These are phyloP conservation scores for Madoqua kirkii DNA, from an alignment of 2,113 vertebrate species.

Conservation along the genomic window DNA sequence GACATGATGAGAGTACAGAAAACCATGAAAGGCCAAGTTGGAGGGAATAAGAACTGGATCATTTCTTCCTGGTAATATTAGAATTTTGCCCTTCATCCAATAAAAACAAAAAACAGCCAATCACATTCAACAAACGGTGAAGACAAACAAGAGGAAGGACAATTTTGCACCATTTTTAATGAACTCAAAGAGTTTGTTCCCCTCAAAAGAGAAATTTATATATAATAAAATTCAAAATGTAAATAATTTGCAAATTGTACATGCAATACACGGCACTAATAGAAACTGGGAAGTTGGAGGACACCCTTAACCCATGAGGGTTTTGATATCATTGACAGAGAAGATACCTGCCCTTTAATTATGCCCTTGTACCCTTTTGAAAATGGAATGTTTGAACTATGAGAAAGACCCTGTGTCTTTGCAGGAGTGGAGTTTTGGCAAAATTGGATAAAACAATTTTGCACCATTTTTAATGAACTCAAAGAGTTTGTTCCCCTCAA, in stretches of 20 bases:
- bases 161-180: neutral
- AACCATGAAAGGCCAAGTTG: neutral
- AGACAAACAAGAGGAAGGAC: neutral
- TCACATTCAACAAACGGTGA: neutral
- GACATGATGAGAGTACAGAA: neutral
- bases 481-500: neutral
- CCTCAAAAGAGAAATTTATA: neutral
- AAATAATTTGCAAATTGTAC: neutral
- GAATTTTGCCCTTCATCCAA: neutral
- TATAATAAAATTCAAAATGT: neutral
- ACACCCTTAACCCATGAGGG: neutral
- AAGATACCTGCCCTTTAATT: neutral
- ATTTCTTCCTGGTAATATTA: neutral
- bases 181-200: neutral
- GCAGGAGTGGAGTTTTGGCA: neutral
- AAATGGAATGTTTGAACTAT: neutral
- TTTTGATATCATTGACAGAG: neutral
- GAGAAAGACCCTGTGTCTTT: neutral
- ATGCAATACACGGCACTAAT: neutral
- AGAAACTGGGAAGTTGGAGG: neutral
- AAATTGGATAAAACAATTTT: constrained; percentile 2
- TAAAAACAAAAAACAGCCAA: neutral
- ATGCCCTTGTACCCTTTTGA: neutral
- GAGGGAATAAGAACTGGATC: neutral
- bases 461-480: neutral